Conservation (phyloP, 2,797 vertebrate species). For the Acanthiza pusilla region DNA sequence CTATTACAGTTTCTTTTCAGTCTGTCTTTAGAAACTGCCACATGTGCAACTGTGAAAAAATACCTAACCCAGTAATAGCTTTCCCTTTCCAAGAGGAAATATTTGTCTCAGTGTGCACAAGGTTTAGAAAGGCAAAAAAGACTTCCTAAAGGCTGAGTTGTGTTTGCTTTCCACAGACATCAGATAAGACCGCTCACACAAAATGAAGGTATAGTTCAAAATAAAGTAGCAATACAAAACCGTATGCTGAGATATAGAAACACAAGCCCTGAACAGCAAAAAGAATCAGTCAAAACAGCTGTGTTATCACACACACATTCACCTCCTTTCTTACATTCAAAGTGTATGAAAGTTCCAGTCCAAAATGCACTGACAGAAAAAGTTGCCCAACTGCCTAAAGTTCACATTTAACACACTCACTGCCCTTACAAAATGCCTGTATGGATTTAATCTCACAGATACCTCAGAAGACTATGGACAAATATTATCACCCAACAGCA, state of each 20-base stretch:
- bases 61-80: background rate
- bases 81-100: slow-evolving; percentile 42
- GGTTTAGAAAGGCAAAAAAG: background rate
- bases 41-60: slow-evolving; percentile 17
- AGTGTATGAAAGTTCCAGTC: background rate
- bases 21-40: slow-evolving; percentile 23
- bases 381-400: background rate
- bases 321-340: background rate
- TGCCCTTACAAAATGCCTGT: background rate
- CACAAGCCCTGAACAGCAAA: background rate
- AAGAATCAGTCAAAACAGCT: background rate
- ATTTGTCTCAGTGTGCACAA: background rate
- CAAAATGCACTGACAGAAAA: background rate
- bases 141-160: background rate
- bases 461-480: background rate
- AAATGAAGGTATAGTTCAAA: background rate
- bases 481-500: background rate
- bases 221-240: background rate
- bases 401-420: background rate
- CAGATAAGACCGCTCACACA: background rate
- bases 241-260: background rate
- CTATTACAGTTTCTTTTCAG: background rate
- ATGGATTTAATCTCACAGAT: background rate
- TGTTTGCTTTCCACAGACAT: background rate
- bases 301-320: background rate